Evolutionary conservation across 2,888 invertebrate species (phyloP).

Genomic region (Pristionchus maxplancki): DNA sequence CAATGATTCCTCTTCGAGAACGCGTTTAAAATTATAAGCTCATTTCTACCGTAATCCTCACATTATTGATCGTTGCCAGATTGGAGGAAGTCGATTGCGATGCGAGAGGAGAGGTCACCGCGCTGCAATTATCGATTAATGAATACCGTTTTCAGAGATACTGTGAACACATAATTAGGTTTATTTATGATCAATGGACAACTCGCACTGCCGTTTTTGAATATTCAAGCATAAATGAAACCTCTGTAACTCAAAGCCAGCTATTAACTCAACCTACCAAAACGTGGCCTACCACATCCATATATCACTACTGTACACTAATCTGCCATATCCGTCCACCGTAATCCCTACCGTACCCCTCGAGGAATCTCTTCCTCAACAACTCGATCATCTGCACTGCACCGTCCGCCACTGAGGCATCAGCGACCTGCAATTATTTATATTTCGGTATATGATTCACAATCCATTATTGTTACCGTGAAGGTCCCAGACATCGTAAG

Average conservation of each 20-base stretch:
- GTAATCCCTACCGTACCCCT: conserved; percentile 57
- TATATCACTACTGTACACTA: background rate
- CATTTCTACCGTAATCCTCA: background rate
- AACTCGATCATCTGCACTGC: conserved; percentile 92
- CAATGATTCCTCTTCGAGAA: too few relatives aligned
- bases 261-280: background rate
- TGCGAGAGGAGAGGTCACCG: conserved; percentile 38
- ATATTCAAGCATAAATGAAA: too few relatives aligned
- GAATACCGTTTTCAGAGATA: background rate
- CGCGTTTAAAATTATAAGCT: background rate
- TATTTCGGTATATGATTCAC: too few relatives aligned
- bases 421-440: conserved; percentile 53
- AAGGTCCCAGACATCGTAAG: background rate
- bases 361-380: conserved; percentile 95
- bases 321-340: background rate
- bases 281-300: too few relatives aligned
- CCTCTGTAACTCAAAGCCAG: too few relatives aligned
- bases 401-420: conserved; percentile 79
- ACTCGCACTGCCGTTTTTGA: too few relatives aligned
- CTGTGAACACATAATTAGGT: too few relatives aligned
- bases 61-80: conserved; percentile 25
- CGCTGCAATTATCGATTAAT: background rate
- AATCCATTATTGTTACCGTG: conserved; percentile 52
- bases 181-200: too few relatives aligned
- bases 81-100: conserved; percentile 41